Base-by-base conservation (phyloP, 2,797 vertebrate species). In the Enteromius mattozi region DNA sequence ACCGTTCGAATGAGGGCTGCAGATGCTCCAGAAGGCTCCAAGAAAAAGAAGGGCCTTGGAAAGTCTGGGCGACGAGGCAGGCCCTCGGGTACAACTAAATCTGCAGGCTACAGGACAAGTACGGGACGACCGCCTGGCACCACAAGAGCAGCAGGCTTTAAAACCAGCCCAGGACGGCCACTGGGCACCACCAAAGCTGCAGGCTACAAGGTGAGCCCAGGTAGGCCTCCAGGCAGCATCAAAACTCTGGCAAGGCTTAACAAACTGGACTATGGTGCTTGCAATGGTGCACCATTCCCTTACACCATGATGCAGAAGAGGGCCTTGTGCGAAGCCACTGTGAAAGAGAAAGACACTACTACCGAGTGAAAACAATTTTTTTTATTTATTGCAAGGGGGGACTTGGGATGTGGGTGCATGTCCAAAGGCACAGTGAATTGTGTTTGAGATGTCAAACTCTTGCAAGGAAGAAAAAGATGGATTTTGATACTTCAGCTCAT, bases 111-210 rank as follows among this genome's bases (percentile, higher is more conserved):
- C 94, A 96, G 98, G 88, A 99, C 98, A 82, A 99, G 98, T 94
- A 99, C 98, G 1, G 98, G 98, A 66, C 96, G 98, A 92, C 98
- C 98, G 79, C 94, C 97, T 80, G 98, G 98, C 84, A 99, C 98
- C 87, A 99, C 98, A 86, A 97, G 97, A 94, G 98, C 98, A 2
- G 98, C 98, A 74, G 98, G 98, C 88, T 99, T 99, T 96, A 99
- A 99, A 94, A 99, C 98, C 91, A 99, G 98, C 93, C 98, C 98
- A 17, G 98, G 98, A 87, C 96, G 98, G 94, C 98, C 98, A 83
- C 93, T 99, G 78, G 98, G 98, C 85, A 99, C 98, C 86, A 99
- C 98, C 93, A 99, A 97, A 96, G 98, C 98, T 70, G 98, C 98
- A 0, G 98, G 98, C 88, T 99, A 99, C 90, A 99, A 99, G 95